Evolutionary conservation across 2,888 invertebrate genomes (phyloP).

Genomic region (Acholoe squamosa): DNA sequence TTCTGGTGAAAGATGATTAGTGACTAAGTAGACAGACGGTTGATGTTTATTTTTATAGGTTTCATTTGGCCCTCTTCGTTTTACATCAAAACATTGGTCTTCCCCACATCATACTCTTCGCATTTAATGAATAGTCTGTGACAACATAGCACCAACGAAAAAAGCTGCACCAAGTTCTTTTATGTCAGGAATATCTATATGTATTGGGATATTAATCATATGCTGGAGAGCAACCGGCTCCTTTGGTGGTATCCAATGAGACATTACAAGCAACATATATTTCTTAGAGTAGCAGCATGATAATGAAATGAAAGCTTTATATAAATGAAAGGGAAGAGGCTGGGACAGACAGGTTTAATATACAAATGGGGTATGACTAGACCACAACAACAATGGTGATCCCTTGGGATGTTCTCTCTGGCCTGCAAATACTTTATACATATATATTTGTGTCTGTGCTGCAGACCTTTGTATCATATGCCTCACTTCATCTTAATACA

Average conservation of each 20-base stretch:
- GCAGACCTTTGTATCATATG: neutral
- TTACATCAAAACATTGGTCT: neutral
- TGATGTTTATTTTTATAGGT: no score
- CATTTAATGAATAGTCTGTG: constrained; percentile 20
- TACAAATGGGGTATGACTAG: constrained; percentile 18
- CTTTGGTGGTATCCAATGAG: neutral
- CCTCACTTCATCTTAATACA: neutral
- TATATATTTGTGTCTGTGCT: no score
- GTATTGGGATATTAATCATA: neutral
- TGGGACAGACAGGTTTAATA: neutral
- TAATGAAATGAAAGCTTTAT: neutral
- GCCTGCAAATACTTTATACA: neutral
- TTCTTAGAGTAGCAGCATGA: neutral
- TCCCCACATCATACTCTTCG: neutral
- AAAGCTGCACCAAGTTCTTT: constrained; percentile 36
- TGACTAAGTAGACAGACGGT: no score
- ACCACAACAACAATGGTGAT: neutral
- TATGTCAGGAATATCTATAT: neutral
- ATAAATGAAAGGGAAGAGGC: neutral
- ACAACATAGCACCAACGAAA: constrained; percentile 40
- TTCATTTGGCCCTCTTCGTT: no score
- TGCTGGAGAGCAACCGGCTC: neutral
- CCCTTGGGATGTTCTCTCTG: neutral
- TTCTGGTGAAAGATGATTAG: no score
- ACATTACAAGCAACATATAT: neutral